Evolutionary conservation across 2,888 invertebrate genomes (phyloP), one percentile per base, ranked within the genome.

Genomic region (Philereme vetulata): DNA sequence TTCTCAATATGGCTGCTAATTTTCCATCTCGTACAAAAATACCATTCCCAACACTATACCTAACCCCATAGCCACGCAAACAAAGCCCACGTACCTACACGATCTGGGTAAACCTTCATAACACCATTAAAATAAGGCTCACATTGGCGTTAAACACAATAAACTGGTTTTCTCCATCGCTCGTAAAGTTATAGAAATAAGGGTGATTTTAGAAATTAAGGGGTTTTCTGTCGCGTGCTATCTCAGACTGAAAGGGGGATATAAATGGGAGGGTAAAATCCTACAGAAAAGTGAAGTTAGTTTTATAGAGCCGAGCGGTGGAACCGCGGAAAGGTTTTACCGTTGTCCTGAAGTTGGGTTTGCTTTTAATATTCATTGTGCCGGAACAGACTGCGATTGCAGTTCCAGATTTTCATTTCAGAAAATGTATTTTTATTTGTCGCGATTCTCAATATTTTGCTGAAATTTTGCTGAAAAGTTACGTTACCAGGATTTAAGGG

Each of bases 191-290:
- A 64, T 54, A n/a, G 49, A 43, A 51, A 60, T 64, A 67, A 43
- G 49, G 60, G 51, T 51, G 48, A 48, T 51, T 66, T 61, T 66
- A 40, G 50, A 9, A 48, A 36, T 40, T 7, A 8, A 43, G 43
- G n/a, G 51, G 55, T 50, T 51, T 59, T 62, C 43, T 53, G 58
- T 64, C 49, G 68, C 73, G 63, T 75, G 74, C 68, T 70, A 72
- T 72, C 68, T 75, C 47, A 49, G 54, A 51, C 55, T 45, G 50
- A 38, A 54, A 62, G 51, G 56, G 52, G 60, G 60, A 44, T 60
- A 51, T 52, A 57, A 54, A 60, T 55, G 67, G 63, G 38, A 47
- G 60, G 57, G 58, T 66, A 56, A 61, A 63, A 66, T 69, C 61
- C 66, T 66, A 60, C 67, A 65, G 56, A 62, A 50, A 62, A 65